Evolutionary conservation across 2,888 invertebrate genomes (phyloP).

Genomic region (Phaonia tiefii): DNA sequence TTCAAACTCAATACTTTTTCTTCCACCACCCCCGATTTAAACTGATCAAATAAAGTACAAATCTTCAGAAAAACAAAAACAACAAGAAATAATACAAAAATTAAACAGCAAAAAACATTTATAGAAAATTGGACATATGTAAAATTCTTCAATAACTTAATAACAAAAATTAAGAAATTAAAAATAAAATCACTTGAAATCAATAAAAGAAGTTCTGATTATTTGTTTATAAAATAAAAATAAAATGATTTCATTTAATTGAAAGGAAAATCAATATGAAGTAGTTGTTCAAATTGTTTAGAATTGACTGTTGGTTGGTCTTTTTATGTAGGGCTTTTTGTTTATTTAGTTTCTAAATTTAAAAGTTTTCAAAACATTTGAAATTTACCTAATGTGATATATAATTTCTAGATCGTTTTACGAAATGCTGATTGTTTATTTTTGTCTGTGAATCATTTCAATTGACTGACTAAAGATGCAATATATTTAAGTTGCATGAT

Average conservation of each 20-base stretch:
- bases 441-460: slow-evolving; percentile 1
- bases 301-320: neutral
- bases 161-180: slow-evolving; percentile 29
- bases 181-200: slow-evolving; percentile 29
- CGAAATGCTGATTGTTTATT: slow-evolving; percentile 23
- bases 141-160: slow-evolving; percentile 38
- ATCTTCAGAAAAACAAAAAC: slow-evolving; percentile 65
- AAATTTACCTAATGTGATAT: no score
- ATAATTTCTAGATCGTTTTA: no score
- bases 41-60: slow-evolving; percentile 76
- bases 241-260: slow-evolving; percentile 8
- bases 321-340: no score
- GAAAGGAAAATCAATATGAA: neutral
- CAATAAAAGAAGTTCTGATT: slow-evolving; percentile 49
- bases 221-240: slow-evolving; percentile 44
- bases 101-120: slow-evolving; percentile 30
- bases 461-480: slow-evolving; percentile 68
- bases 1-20: no score
- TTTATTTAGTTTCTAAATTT: no score
- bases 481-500: slow-evolving; percentile 66
- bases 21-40: slow-evolving; percentile 71
- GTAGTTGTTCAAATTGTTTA: neutral
- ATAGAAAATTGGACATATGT: slow-evolving; percentile 38
- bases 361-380: no score
- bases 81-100: slow-evolving; percentile 7